phyloP scores from a whole-genome alignment of 2,888 invertebrate genomes.

The Barypeithes pellucidus region DNA sequence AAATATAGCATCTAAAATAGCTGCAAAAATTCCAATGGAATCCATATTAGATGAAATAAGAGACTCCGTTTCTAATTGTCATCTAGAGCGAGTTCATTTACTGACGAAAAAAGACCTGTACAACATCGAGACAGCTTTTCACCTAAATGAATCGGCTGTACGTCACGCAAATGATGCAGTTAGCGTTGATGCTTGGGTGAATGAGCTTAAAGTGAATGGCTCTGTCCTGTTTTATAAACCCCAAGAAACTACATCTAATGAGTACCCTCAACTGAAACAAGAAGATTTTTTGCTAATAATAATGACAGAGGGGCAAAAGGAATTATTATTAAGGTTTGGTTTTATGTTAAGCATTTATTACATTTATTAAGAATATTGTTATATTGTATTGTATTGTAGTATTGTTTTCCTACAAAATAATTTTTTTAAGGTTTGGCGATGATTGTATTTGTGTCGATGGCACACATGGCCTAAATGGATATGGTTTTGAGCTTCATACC shows the following conservation, averaged over 20 bases:
- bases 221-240: constrained; percentile 57
- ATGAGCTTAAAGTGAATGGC: constrained; percentile 30
- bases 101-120: constrained; percentile 52
- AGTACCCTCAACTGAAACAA: constrained; percentile 51
- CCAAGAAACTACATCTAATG: constrained; percentile 12
- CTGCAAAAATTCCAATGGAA: constrained; percentile 50
- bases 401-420: too few species aligned
- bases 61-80: too few species aligned
- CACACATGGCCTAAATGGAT: constrained; percentile 45
- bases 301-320: constrained; percentile 57
- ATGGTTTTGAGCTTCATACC: constrained; percentile 55
- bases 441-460: too few species aligned
- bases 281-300: too few species aligned
- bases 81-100: constrained; percentile 49
- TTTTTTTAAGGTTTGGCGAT: too few species aligned
- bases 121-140: constrained; percentile 52
- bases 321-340: constrained; percentile 56
- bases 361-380: too few species aligned
- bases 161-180: too few species aligned
- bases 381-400: constrained; percentile 23
- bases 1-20: too few species aligned
- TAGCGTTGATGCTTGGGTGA: too few species aligned
- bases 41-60: too few species aligned
- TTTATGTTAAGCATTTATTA: too few species aligned
- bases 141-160: constrained; percentile 40